These are phyloP conservation scores for Uloborus diversus DNA, from an alignment of 1,140 invertebrate species.

Conservation along the genomic window DNA sequence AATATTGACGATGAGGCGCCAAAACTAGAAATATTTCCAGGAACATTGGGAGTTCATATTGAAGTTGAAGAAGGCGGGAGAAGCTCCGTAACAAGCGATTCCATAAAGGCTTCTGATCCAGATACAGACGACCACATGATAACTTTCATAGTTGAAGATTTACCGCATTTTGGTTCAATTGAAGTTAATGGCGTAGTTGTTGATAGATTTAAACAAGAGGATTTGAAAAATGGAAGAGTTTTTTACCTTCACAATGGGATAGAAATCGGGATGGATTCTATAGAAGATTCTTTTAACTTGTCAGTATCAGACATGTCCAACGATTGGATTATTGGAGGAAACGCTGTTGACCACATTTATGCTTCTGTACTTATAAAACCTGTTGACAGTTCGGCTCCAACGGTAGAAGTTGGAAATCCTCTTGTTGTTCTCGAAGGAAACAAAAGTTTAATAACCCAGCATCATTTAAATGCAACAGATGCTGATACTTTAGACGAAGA, in stretches of 20 bases:
- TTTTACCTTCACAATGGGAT: conserved; percentile 63
- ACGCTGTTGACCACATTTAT: conserved; percentile 61
- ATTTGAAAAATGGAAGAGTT: conserved; percentile 62
- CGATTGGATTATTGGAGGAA: conserved; percentile 62
- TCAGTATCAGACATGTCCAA: conserved; percentile 62
- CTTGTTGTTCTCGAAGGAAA: conserved; percentile 65
- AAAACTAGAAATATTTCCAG: conserved; percentile 59
- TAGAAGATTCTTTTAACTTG: conserved; percentile 64
- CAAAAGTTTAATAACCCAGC: conserved; percentile 61
- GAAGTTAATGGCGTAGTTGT: conserved; percentile 59
- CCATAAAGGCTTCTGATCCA: conserved; percentile 63
- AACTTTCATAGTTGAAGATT: conserved; percentile 62
- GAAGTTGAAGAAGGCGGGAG: conserved; percentile 64
- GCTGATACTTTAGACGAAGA: conserved; percentile 63
- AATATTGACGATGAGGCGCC: conserved; percentile 65
- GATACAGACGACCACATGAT: conserved; percentile 63
- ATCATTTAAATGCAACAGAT: conserved; percentile 65
- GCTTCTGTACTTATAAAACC: conserved; percentile 64
- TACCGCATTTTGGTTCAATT: conserved; percentile 62
- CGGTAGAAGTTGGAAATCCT: conserved; percentile 43
- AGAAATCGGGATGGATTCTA: conserved; percentile 62
- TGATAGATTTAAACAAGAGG: conserved; percentile 63
- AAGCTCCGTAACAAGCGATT: conserved; percentile 60
- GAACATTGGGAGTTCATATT: conserved; percentile 59
- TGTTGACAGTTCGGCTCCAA: conserved; percentile 64